phyloP scores from a whole-genome alignment of 2,888 invertebrate species.

The Cyclophora albipunctata region DNA sequence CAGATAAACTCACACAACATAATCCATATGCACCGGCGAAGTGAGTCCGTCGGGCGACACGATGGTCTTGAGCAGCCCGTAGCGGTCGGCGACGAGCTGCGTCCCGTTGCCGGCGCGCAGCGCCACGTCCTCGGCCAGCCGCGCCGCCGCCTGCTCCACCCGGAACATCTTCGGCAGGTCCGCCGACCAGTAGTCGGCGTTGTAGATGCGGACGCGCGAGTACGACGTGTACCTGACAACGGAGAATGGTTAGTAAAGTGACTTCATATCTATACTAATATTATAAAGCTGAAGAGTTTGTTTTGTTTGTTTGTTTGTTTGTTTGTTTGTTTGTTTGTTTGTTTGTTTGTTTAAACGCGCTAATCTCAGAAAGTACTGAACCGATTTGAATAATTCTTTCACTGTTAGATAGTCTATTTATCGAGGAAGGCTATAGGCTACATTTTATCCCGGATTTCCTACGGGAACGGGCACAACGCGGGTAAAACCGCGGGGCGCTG shows the following conservation, averaged over 20 bases:
- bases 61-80: slow-evolving; percentile 85
- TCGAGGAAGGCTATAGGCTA: too few species aligned
- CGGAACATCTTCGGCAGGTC: slow-evolving; percentile 64
- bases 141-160: slow-evolving; percentile 44
- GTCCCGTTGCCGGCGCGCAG: slow-evolving; percentile 47
- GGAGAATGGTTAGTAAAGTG: background rate
- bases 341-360: too few species aligned
- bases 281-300: too few species aligned
- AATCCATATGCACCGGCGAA: slow-evolving; percentile 82
- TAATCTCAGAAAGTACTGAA: too few species aligned
- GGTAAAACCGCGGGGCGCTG: too few species aligned
- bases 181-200: slow-evolving; percentile 62
- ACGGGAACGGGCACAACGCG: too few species aligned
- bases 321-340: too few species aligned
- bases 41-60: slow-evolving; percentile 42
- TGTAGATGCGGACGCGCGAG: slow-evolving; percentile 72
- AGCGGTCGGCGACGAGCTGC: slow-evolving; percentile 77
- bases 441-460: too few species aligned
- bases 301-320: too few species aligned
- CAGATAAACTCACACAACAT: slow-evolving; percentile 78
- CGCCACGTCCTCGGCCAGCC: slow-evolving; percentile 48
- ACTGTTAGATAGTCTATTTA: too few species aligned
- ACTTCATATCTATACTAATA: too few species aligned
- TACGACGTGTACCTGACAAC: slow-evolving; percentile 61
- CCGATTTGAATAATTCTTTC: too few species aligned